Evolutionary conservation across 2,113 vertebrate species (phyloP), one percentile per base, ranked within the genome.

Genomic region (Uria lomvia): DNA sequence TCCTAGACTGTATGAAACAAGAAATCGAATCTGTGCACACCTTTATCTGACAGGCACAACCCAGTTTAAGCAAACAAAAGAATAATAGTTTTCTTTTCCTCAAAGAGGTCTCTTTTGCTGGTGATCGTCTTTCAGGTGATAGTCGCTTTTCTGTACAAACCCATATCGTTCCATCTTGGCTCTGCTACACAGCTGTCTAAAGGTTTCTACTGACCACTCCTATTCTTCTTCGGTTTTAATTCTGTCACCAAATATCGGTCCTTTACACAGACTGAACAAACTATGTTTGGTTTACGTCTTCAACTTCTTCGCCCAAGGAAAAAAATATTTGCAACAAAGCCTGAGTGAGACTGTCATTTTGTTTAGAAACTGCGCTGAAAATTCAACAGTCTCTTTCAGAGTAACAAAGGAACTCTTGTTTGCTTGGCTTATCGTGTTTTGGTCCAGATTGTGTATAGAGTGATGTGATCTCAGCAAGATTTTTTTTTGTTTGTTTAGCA

Each of bases 351-450:
- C 80, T 83, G 82, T 97, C 95, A 95, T 96, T 96, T 96, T 96
- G 96, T 96, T 94, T 95, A 95, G 96, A 98, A 97, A 93, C 86
- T 23, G 62, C 56, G 81, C 66, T 88, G 91, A 93, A 97, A 97
- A 94, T 56, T 91, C 77, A 84, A 62, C 86, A 73, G 90, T 84
- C 97, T 95, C 68, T 86, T 94, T 97, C 85, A 87, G 42, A 24
- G 74, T 77, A 95, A 98, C 98, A 98, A 98, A 98, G 94, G 83
- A 91, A 74, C 95, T 96, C 96, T 97, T 98, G 98, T 98, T 98
- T 97, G 86, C 94, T 94, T 97, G 77, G 93, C 97, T 98, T 98
- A 98, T 98, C 98, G 9, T 84, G 68, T 97, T 95, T 96, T 97
- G 88, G 89, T 95, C 90, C 93, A 94, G 77, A 96, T 93, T 95